phyloP scores from a whole-genome alignment of 2,888 invertebrate genomes.

The Polylopha cassiicola region DNA sequence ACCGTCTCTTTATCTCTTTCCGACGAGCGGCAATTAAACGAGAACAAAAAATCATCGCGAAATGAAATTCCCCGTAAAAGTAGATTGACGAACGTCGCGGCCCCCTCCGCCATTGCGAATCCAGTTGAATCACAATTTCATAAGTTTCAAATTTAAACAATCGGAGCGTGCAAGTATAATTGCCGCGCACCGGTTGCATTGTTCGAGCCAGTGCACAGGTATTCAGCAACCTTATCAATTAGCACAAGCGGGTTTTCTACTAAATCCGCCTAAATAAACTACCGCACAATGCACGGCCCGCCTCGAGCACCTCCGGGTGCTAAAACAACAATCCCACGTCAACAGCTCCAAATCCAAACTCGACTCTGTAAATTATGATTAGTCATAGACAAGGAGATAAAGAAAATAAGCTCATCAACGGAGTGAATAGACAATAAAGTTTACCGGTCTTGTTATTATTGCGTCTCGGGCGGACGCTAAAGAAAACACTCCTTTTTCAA shows the following conservation, averaged over 20 bases:
- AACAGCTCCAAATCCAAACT: conserved; percentile 33
- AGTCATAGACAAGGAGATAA: conserved; percentile 58
- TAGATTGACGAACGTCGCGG: conserved; percentile 38
- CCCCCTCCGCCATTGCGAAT: conserved; percentile 48
- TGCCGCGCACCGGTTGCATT: conserved; percentile 52
- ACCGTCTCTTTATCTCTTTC: conserved; percentile 64
- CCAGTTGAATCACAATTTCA: conserved; percentile 57
- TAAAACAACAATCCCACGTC: conserved; percentile 57
- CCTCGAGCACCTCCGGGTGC: conserved; percentile 36
- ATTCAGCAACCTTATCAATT: conserved; percentile 68
- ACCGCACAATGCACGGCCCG: conserved; percentile 36
- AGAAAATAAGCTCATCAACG: conserved; percentile 67
- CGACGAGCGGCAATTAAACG: conserved; percentile 63
- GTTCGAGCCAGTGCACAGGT: conserved; percentile 69
- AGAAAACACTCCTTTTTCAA: conserved; percentile 72
- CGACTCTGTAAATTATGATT: conserved; percentile 54
- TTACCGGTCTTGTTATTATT: conserved; percentile 60
- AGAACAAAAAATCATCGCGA: conserved; percentile 55
- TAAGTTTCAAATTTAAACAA: conserved; percentile 73
- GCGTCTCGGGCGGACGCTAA: conserved; percentile 47
- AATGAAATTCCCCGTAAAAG: conserved; percentile 62
- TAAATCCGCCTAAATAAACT: conserved; percentile 66
- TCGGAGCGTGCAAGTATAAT: conserved; percentile 70
- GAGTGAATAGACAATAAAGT: conserved; percentile 68
- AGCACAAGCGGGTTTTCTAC: conserved; percentile 47